phyloP scores from a whole-genome alignment of 2,797 vertebrate species.

The Sebastes baramenuke region DNA sequence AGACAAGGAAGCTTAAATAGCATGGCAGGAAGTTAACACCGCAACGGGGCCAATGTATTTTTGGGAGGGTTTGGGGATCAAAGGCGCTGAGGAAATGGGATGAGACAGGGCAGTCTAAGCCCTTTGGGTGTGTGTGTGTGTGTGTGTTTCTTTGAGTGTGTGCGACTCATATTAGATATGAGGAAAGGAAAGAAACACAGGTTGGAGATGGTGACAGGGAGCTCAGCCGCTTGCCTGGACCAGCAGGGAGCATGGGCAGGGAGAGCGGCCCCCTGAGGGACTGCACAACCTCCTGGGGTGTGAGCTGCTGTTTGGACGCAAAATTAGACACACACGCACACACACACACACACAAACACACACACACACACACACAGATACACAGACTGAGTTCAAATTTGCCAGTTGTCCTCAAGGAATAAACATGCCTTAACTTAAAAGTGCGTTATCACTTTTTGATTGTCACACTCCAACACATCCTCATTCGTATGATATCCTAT shows the following conservation, averaged over 20 bases:
- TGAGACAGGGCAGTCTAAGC: constrained; percentile 73
- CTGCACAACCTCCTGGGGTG: constrained; percentile 58
- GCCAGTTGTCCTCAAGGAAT: constrained; percentile 32
- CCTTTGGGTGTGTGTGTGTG: constrained; percentile 62
- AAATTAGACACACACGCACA: constrained; percentile 35
- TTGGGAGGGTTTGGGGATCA: constrained; percentile 69
- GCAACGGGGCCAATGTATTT: constrained; percentile 66
- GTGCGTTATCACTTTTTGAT: constrained; percentile 8
- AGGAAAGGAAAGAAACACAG: constrained; percentile 61
- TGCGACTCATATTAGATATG: constrained; percentile 67
- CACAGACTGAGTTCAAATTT: constrained; percentile 17
- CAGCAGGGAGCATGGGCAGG: constrained; percentile 61
- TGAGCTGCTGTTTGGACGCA: constrained; percentile 56
- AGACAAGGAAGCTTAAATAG: constrained; percentile 74
- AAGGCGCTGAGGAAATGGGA: constrained; percentile 73
- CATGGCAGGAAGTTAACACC: constrained; percentile 71
- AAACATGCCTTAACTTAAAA: constrained; percentile 23
- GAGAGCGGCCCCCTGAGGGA: constrained; percentile 51
- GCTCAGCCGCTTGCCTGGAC: constrained; percentile 68
- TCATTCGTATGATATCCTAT: no score
- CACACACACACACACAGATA: not conserved
- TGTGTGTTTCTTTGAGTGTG: constrained; percentile 46
- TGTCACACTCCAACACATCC: not conserved
- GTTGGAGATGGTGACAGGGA: constrained; percentile 72
- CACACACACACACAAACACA: constrained; percentile 2